Conservation (phyloP, 2,113 vertebrate genomes). For the Neopipo cinnamomea region DNA sequence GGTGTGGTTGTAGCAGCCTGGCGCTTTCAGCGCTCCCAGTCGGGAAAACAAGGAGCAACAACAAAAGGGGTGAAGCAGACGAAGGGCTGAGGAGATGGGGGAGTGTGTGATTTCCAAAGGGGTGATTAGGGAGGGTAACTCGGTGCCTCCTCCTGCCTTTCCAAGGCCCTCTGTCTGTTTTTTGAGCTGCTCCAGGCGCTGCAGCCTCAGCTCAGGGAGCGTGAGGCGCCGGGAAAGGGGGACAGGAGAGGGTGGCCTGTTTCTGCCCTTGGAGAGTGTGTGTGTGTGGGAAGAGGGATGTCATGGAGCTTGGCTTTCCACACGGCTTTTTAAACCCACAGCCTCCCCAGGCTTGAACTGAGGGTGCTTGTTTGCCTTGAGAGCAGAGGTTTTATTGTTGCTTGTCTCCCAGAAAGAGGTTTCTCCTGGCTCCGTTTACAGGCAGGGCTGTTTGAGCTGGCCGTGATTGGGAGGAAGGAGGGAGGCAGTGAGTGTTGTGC, state of each 20-base stretch:
- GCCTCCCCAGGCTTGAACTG: not conserved
- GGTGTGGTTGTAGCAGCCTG: not conserved
- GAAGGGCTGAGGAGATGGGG: not conserved
- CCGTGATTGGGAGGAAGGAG: constrained; percentile 28
- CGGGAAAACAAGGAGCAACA: not conserved
- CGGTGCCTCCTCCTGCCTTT: not conserved
- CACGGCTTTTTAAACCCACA: not conserved
- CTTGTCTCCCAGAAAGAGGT: not conserved
- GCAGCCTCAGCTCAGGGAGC: not conserved
- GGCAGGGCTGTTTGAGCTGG: constrained; percentile 11
- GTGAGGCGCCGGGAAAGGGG: constrained; percentile 15
- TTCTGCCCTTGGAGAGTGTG: constrained; percentile 1
- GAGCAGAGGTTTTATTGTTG: constrained; percentile 6
- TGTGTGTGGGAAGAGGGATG: not conserved
- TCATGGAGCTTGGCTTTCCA: not conserved
- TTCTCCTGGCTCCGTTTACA: not conserved
- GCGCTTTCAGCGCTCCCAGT: not conserved
- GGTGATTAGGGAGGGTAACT: not conserved
- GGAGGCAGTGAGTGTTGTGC: constrained; percentile 23
- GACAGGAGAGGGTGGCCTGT: constrained; percentile 4
- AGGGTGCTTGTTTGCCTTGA: constrained; percentile 31
- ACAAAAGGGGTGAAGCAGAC: not conserved
- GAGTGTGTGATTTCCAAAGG: not conserved
- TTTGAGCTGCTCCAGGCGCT: constrained; percentile 27
- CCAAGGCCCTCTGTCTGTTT: not conserved